A percentile compares a stretch with the other conserved stretches of the same genome.
Evolutionary conservation across 2,113 vertebrate species (phyloP).

Genomic region (Nesoenas mayeri): DNA sequence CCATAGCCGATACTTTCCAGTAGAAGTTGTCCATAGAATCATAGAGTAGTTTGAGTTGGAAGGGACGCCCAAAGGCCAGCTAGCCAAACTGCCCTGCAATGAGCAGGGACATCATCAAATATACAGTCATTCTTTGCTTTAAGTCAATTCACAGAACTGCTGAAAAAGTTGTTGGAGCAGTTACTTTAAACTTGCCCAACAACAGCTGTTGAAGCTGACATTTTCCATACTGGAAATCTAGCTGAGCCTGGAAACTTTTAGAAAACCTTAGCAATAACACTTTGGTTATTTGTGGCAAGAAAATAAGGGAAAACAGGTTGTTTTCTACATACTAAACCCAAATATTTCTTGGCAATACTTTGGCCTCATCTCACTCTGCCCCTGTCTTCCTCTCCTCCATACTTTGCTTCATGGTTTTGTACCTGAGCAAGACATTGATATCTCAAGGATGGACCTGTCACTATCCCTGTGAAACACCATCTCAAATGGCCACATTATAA

Average conservation of each 20-base stretch:
- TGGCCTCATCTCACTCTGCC: neutral
- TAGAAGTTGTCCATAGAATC: neutral
- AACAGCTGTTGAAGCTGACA: neutral
- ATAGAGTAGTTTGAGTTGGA: no score
- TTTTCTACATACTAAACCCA: neutral
- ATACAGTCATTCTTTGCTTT: constrained; percentile 58
- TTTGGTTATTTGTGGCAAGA: neutral
- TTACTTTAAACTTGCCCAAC: neutral
- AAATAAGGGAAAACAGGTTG: neutral
- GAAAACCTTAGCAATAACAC: neutral
- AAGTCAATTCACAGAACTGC: constrained; percentile 77
- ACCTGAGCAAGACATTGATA: neutral
- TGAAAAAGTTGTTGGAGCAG: constrained; percentile 67
- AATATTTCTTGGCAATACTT: neutral
- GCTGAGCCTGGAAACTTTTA: neutral
- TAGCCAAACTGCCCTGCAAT: no score
- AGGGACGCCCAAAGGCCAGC: no score
- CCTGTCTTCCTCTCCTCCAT: neutral
- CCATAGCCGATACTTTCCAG: neutral
- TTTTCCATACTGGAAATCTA: neutral
- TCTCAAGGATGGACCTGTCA: neutral
- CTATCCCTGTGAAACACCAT: neutral
- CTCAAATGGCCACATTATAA: neutral
- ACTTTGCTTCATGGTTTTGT: neutral
- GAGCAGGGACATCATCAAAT: neutral